Evolutionary conservation across 2,113 vertebrate species (phyloP), one percentile per base, ranked within the genome.

Genomic region (Hassar affinis): DNA sequence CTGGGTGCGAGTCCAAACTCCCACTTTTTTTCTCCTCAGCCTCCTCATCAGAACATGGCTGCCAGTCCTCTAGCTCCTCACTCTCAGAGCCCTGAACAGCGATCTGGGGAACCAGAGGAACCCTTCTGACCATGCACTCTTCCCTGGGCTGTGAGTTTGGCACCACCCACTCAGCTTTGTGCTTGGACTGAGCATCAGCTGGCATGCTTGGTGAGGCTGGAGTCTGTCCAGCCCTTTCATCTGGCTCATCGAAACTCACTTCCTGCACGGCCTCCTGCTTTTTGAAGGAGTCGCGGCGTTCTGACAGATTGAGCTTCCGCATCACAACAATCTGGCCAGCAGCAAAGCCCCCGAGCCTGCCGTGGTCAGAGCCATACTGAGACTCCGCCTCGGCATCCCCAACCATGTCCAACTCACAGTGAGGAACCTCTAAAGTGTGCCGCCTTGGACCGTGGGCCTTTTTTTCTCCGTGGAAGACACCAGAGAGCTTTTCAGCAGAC

Each of bases 221-320:
- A 74, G 0, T 84, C 89, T 64, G 88, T 87, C 0, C 80, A 38
- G 0, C 83, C 88, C 92, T 92, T 81, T 89, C 89, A 45, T 97
- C 96, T 0, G 94, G 95, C 75, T 99, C 98, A 0, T 99, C 98
- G 0, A 99, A 98, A 91, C 97, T 99, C 86, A 99, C 97, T 90
- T 99, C 98, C 89, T 99, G 97, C 35, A 99, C 97, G 0, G 97
- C 97, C 88, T 99, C 97, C 87, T 99, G 98, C 89, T 98, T 99
- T 91, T 98, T 98, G 86, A 99, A 99, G 61, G 97, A 99, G 91
- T 99, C 97, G 0, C 97, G 92, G 10, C 97, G 94, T 91, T 99
- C 98, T 0, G 96, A 98, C 4, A 98, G 94, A 90, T 98, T 98
- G 77, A 99, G 93, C 85, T 97, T 96, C 52, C 96, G 90, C 97